phyloP scores from a whole-genome alignment of 2,888 invertebrate genomes.

The Eremobia ochroleuca region DNA sequence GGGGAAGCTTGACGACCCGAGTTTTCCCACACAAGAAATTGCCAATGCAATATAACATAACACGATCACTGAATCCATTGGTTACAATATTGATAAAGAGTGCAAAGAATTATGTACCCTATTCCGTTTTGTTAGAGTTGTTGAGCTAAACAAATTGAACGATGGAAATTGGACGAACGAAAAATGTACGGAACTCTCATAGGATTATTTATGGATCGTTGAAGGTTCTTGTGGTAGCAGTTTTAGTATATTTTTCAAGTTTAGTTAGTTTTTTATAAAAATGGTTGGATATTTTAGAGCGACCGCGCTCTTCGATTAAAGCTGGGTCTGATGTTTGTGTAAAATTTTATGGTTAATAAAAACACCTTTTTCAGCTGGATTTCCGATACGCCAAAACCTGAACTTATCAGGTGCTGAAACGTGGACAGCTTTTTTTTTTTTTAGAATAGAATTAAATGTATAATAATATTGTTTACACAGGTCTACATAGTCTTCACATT shows the following conservation, averaged over 20 bases:
- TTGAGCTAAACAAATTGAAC: constrained; percentile 35
- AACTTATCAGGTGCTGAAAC: neutral
- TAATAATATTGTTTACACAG: no score
- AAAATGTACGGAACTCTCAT: constrained; percentile 58
- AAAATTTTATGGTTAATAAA: neutral
- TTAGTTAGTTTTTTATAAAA: constrained; percentile 25
- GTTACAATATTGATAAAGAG: constrained; percentile 57
- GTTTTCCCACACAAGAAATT: constrained; percentile 61
- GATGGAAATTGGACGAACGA: constrained; percentile 50
- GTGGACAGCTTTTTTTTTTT: neutral
- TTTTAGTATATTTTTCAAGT: constrained; percentile 45
- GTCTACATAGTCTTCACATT: no score
- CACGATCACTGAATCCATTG: constrained; percentile 54
- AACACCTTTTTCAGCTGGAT: neutral
- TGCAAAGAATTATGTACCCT: constrained; percentile 48
- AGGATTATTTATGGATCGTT: constrained; percentile 60
- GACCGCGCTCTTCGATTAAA: neutral
- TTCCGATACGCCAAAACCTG: neutral
- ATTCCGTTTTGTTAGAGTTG: constrained; percentile 40
- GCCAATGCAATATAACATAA: constrained; percentile 62
- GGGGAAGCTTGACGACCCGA: constrained; percentile 36
- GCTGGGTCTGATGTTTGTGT: neutral
- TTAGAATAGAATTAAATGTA: neutral
- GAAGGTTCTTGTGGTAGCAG: constrained; percentile 39
- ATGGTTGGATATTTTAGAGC: constrained; percentile 23